Base-by-base conservation (phyloP, 2,888 invertebrate species). In the Lacanobia oleracea region DNA sequence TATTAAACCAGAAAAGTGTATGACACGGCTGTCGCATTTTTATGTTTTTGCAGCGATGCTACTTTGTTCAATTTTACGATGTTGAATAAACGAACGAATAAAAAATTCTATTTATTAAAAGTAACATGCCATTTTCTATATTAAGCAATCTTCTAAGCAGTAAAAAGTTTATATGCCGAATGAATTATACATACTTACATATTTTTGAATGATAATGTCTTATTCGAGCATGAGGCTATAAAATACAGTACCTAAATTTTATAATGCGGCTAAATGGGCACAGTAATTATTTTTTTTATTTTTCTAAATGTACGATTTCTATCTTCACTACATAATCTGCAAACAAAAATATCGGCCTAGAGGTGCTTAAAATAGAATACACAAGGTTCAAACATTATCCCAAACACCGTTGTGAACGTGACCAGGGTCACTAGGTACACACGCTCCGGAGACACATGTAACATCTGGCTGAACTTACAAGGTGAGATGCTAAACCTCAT, bases 381-480 rank as follows among this genome's bases (percentile, higher is more conserved):
- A 67, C 62, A 63, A 56, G 73, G 73, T 77, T 67, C 72, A 63
- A 74, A 80, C 70, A 72, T 77, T 77, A 79, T 83, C 60, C 75
- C 73, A 78, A 77, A 75, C 76, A 78, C 71, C 65, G 75, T 59
- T 54, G 43, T 56, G 70, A 66, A 86, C 85, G 86, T 85, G 84
- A 86, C 84, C 77, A 73, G 82, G 78, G 71, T 76, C 79, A 76
- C 70, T 75, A 76, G 77, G 75, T 69, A 79, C 70, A 67, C 62
- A 75, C 51, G 63, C 66, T 77, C 68, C 68, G 61, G 65, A 50
- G 59, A 67, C 59, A 53, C 53, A 76, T 72, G 86, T 75, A 84
- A 86, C 85, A 85, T 77, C 82, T 85, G 85, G 76, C 48, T 71
- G 21, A 71, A 75, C 82, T 76, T 72, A 82, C 72, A 75, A 86